Evolutionary conservation across 2,797 vertebrate genomes (phyloP).

Genomic region (Gallinago solitaria): DNA sequence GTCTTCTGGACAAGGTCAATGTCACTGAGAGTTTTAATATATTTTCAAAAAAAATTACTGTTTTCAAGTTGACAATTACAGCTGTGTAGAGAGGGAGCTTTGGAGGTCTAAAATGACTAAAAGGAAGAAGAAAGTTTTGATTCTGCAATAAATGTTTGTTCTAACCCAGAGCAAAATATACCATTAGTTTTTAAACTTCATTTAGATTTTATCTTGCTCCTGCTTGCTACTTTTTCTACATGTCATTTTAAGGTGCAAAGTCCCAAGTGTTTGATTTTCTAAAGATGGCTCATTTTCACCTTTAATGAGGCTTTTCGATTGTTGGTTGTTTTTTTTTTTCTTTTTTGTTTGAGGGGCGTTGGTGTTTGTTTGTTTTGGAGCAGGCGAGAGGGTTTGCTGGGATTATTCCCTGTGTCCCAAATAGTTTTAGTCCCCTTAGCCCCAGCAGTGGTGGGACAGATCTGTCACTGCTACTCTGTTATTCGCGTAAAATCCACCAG

Average conservation of each 20-base stretch:
- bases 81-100: background rate
- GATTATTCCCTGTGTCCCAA: background rate
- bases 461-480: background rate
- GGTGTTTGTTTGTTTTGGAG: background rate
- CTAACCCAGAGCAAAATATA: background rate
- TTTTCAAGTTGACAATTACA: background rate
- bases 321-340: background rate
- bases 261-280: background rate
- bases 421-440: fast-evolving
- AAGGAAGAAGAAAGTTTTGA: background rate
- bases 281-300: background rate
- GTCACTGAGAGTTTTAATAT: background rate
- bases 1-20: background rate
- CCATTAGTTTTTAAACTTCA: background rate
- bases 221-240: background rate
- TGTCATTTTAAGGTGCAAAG: background rate
- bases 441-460: background rate
- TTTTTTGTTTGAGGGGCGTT: background rate
- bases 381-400: background rate
- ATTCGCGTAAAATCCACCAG: background rate
- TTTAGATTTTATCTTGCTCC: background rate
- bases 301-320: background rate
- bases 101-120: background rate
- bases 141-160: background rate
- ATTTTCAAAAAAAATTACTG: background rate